Percentiles rank a stretch among this genome's conserved stretches.
phyloP scores from a whole-genome alignment of 2,113 vertebrate genomes.

The Carassius auratus region DNA sequence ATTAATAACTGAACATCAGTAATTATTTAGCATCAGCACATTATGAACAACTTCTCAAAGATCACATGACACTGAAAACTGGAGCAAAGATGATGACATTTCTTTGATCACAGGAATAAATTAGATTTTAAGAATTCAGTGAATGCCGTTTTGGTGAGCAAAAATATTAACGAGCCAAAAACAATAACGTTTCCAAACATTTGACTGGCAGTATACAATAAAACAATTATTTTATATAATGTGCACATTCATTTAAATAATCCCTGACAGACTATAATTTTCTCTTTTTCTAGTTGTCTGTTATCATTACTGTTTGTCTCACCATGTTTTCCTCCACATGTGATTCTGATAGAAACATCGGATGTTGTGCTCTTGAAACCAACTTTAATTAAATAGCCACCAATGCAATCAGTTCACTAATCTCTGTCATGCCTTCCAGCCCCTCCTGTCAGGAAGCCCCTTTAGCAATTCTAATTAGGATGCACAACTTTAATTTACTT shows the following conservation, averaged over 20 bases:
- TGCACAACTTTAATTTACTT: constrained; percentile 29
- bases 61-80: background rate
- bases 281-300: background rate
- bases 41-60: background rate
- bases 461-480: constrained; percentile 27
- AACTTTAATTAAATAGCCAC: constrained; percentile 35
- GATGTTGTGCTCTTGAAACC: background rate
- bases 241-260: background rate
- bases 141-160: no score
- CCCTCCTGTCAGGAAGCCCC: constrained; percentile 30
- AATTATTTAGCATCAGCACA: background rate
- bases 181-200: background rate
- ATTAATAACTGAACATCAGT: background rate
- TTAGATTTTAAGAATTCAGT: no score
- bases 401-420: constrained; percentile 27
- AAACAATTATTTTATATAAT: background rate
- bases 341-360: background rate
- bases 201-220: background rate
- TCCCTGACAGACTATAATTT: background rate
- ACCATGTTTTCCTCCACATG: background rate
- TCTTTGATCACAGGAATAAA: background rate
- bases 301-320: constrained; percentile 8
- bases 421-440: constrained; percentile 14
- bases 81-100: background rate
- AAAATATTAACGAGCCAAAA: background rate